Evolutionary conservation across 2,888 invertebrate genomes (phyloP).

Genomic region (Epinotia bilunana): DNA sequence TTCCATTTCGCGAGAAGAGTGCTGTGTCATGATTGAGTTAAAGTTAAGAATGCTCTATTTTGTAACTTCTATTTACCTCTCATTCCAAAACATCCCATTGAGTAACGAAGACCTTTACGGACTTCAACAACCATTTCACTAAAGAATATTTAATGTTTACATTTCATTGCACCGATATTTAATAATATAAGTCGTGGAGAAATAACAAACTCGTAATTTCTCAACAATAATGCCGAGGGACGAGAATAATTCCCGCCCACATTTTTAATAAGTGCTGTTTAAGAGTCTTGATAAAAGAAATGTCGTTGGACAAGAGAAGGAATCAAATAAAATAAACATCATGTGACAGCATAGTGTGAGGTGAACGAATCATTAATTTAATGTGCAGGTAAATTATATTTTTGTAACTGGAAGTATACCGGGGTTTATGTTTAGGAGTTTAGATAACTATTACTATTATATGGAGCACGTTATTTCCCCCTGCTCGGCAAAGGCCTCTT

Average conservation of each 20-base stretch:
- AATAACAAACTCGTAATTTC: conserved; percentile 46
- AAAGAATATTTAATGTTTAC: conserved; percentile 42
- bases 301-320: conserved; percentile 60
- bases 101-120: conserved; percentile 2
- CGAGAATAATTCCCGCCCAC: conserved; percentile 72
- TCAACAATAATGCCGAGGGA: conserved; percentile 52
- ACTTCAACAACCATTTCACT: conserved; percentile 37
- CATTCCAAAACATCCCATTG: neutral
- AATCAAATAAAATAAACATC: conserved; percentile 59
- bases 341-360: conserved; percentile 48
- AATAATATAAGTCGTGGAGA: conserved; percentile 43
- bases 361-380: conserved; percentile 42
- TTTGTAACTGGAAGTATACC: neutral
- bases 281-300: conserved; percentile 81
- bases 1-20: no score
- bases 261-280: conserved; percentile 77
- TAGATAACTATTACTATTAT: neutral
- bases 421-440: neutral
- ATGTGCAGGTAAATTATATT: conserved; percentile 15
- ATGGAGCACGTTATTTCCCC: no score
- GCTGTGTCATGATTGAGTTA: no score
- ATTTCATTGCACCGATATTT: conserved; percentile 43
- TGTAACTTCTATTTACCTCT: no score
- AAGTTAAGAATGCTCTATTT: no score
- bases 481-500: no score